A percentile compares a stretch with the other conserved stretches of the same genome.
Evolutionary conservation across 2,888 invertebrate species (phyloP).

Genomic region (Apantesis nais): DNA sequence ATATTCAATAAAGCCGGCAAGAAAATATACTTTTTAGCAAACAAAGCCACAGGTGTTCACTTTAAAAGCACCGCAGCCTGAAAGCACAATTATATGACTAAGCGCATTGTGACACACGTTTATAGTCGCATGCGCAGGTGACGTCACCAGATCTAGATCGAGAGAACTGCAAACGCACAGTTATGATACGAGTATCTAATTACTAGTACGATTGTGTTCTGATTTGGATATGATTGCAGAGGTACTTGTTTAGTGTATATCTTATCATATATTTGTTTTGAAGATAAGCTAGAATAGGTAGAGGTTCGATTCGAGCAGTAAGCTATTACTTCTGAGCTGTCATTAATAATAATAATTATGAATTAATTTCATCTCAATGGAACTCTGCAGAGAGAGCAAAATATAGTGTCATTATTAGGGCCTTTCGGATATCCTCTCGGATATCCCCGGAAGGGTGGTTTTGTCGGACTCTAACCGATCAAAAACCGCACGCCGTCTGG

Average conservation of each 20-base stretch:
- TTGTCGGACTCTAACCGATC: too few species aligned
- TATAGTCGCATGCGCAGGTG: constrained; percentile 38
- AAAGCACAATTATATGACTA: constrained; percentile 49
- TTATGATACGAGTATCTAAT: constrained; percentile 45
- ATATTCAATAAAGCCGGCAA: constrained; percentile 4
- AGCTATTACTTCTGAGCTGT: too few species aligned
- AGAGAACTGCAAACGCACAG: constrained; percentile 35
- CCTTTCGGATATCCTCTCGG: too few species aligned
- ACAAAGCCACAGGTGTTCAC: constrained; percentile 43
- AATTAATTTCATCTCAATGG: too few species aligned
- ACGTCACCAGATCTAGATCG: constrained; percentile 52
- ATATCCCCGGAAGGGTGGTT: too few species aligned
- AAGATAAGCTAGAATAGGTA: too few species aligned
- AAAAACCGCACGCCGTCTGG: too few species aligned
- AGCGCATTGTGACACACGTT: constrained; percentile 48
- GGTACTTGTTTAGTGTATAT: background rate
- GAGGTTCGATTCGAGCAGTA: too few species aligned
- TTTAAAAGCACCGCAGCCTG: constrained; percentile 38
- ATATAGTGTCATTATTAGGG: too few species aligned
- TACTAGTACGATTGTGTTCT: constrained; percentile 34
- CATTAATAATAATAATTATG: too few species aligned
- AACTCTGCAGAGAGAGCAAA: too few species aligned
- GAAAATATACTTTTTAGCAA: constrained; percentile 9
- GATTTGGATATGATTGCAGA: constrained; percentile 31
- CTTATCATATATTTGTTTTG: background rate